Percentiles rank a stretch among this genome's conserved stretches.
Conservation (phyloP, 2,797 vertebrate genomes). For the Manis crassicaudata region DNA sequence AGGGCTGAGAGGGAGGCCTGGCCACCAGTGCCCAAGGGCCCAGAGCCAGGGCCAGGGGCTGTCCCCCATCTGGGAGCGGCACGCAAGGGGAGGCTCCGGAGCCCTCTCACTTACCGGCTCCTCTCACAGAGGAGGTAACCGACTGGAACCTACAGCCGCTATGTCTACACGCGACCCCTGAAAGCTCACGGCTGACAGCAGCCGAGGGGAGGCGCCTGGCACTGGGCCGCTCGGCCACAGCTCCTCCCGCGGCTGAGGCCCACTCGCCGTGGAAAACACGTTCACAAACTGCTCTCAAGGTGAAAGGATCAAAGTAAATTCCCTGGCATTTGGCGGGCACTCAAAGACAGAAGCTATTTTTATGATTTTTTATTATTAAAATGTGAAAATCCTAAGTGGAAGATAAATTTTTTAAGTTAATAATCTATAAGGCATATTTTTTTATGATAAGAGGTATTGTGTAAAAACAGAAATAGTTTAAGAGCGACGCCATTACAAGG, state of each 20-base stretch:
- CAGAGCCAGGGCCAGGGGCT: background rate
- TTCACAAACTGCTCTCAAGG: background rate
- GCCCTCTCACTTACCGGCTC: background rate
- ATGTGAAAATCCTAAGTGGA: background rate
- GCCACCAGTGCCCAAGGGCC: background rate
- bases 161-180: too few relatives aligned
- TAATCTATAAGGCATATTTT: background rate
- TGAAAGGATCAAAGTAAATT: background rate
- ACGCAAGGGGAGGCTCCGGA: background rate
- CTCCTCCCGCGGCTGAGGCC: background rate
- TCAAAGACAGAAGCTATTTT: background rate
- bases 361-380: background rate
- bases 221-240: accelerated
- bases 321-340: background rate
- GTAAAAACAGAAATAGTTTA: background rate
- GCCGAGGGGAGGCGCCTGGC: too few relatives aligned
- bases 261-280: background rate
- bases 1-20: background rate
- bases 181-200: too few relatives aligned
- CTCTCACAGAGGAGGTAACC: background rate
- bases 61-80: background rate
- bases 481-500: background rate
- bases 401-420: background rate
- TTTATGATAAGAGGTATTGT: background rate
- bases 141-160: background rate